These are phyloP conservation scores for Altica lythri DNA, from an alignment of 2,888 invertebrate species.

Conservation along the genomic window DNA sequence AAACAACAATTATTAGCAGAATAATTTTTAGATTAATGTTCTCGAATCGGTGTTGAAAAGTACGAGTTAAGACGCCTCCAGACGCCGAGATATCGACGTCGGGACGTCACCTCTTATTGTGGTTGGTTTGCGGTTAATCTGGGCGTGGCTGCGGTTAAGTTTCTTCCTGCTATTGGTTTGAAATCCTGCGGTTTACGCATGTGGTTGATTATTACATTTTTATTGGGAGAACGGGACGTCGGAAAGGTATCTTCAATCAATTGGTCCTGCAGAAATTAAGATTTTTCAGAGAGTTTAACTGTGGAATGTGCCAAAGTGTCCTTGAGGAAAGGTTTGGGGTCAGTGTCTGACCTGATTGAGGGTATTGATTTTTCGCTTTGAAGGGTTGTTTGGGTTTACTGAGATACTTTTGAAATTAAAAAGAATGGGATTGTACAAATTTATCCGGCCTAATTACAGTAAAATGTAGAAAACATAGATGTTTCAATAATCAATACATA, in stretches of 20 bases:
- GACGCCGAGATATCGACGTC: conserved; percentile 53
- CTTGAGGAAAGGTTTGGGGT: conserved; percentile 23
- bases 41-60: conserved; percentile 24
- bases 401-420: background rate
- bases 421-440: too few species aligned
- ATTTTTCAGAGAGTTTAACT: conserved; percentile 15
- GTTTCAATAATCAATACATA: too few species aligned
- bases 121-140: conserved; percentile 57
- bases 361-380: conserved; percentile 33
- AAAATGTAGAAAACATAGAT: too few species aligned
- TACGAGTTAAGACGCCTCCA: conserved; percentile 48
- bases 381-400: conserved; percentile 15
- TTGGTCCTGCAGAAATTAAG: conserved; percentile 29
- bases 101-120: conserved; percentile 58
- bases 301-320: conserved; percentile 6
- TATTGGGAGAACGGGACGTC: conserved; percentile 50
- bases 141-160: conserved; percentile 63
- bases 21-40: too few species aligned
- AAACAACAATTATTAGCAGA: too few species aligned
- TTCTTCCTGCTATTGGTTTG: conserved; percentile 63
- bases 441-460: too few species aligned
- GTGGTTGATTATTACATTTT: conserved; percentile 58
- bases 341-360: conserved; percentile 30
- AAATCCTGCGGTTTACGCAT: conserved; percentile 63
- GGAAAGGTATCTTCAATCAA: conserved; percentile 23